A percentile compares a stretch with the other conserved stretches of the same genome.
phyloP scores from a whole-genome alignment of 2,888 invertebrate species.

The Bedellia somnulentella region DNA sequence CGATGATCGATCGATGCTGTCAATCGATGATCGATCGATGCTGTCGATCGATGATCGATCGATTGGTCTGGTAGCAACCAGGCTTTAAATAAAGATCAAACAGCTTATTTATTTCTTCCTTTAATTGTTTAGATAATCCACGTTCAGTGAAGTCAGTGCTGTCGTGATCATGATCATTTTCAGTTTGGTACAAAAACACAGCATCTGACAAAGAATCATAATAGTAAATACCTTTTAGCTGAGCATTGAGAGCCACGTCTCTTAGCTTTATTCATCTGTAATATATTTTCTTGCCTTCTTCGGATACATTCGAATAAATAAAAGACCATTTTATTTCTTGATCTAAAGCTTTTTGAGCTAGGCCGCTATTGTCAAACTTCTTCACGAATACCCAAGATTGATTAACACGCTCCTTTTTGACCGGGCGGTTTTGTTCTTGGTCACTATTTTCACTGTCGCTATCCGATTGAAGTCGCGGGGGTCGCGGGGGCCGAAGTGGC shows the following conservation, averaged over 20 bases:
- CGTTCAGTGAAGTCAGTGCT: neutral
- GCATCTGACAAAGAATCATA: neutral
- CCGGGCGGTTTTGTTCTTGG: neutral
- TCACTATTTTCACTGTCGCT: constrained; percentile 2
- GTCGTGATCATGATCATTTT: neutral
- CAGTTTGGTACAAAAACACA: neutral
- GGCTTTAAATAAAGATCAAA: too few species aligned
- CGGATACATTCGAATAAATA: neutral
- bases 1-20: constrained; percentile 7
- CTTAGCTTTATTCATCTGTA: neutral
- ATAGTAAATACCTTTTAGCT: neutral
- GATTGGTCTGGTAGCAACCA: too few species aligned
- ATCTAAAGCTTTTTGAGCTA: constrained; percentile 1
- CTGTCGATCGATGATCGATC: too few species aligned
- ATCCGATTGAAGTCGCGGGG: constrained; percentile 1
- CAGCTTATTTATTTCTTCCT: too few species aligned
- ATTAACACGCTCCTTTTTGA: neutral
- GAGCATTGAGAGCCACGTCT: neutral
- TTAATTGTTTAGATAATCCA: too few species aligned
- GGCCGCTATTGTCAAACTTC: neutral
- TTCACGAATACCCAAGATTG: constrained; percentile 1
- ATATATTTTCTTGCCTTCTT: constrained; percentile 1
- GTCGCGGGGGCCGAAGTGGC: too few species aligned
- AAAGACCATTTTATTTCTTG: neutral
- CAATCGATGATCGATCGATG: too few species aligned